Percentiles rank a stretch among this genome's conserved stretches.
phyloP scores from a whole-genome alignment of 2,797 vertebrate species.

The Clamator glandarius region DNA sequence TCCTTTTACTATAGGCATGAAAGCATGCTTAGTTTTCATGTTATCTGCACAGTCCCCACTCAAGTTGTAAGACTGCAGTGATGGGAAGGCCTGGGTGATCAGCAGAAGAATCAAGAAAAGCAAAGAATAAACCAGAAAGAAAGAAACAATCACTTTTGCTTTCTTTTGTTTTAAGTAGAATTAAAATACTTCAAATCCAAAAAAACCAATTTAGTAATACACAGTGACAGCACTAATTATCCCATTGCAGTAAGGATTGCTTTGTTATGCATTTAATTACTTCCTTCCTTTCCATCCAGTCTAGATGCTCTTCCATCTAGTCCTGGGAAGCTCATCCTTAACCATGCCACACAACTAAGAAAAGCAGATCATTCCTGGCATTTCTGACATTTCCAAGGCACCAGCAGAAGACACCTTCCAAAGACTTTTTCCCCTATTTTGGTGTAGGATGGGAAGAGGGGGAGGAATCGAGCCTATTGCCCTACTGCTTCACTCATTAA shows the following conservation, averaged over 20 bases:
- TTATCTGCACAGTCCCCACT: neutral
- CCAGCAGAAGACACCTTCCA: neutral
- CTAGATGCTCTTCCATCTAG: neutral
- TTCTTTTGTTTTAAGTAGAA: neutral
- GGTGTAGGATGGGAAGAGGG: neutral
- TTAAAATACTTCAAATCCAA: neutral
- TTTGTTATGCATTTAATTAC: neutral
- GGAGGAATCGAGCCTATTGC: neutral
- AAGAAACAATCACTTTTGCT: neutral
- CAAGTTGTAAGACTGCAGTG: neutral
- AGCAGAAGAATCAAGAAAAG: neutral
- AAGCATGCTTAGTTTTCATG: fast-evolving
- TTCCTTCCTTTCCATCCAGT: neutral
- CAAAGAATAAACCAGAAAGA: neutral
- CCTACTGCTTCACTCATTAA: neutral
- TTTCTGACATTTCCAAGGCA: neutral
- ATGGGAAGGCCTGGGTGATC: neutral
- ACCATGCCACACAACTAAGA: too few relatives aligned
- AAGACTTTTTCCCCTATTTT: neutral
- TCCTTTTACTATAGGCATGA: neutral
- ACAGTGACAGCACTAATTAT: neutral
- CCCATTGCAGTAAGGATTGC: neutral
- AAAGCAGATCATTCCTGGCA: neutral
- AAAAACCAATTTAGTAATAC: neutral
- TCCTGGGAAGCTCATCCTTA: neutral